Evolutionary conservation across 2,113 vertebrate genomes (phyloP), one percentile per base, ranked within the genome.

Genomic region (Neotragus pygmaeus): DNA sequence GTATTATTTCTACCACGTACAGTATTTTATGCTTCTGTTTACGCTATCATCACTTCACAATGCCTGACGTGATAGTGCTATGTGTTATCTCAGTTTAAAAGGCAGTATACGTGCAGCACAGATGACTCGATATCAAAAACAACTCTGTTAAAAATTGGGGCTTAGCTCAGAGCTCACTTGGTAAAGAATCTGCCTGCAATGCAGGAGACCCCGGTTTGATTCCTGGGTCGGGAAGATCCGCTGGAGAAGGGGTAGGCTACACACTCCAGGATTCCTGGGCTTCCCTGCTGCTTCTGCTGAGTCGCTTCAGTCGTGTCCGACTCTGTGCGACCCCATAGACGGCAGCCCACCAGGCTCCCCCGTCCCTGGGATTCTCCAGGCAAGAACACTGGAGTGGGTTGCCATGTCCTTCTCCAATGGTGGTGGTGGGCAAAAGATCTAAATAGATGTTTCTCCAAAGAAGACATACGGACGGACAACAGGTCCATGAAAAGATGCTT

Each of bases 61-160:
- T 1, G 39, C 28, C 73, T 77, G 4, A 3, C 3, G 0, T 70
- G n/a, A 39, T 3, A 23, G 5, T 6, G 5, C 66, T 6, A 3
- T 21, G 66, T 3, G 66, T 39, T 2, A 70, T 1, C 19, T 27
- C 53, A 2, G 9, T 7, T 58, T 47, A 75, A 85, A 73, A n/a
- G 82, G 23, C 25, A 49, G 12, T 4, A 3, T 60, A 33, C 25
- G 17, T 13, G 23, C 23, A 16, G 25, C 2, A 3, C 39, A 15
- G 12, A 45, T 7, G 6, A 28, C 13, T 45, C 39, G 14, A 4
- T 15, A 45, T 28, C 12, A 27, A 15, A 28, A 4, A 8, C 36
- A 43, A 14, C 70, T 7, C 36, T 75, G 16, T 21, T 39, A 39
- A 70, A 70, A 12, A 36, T 3, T 13, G 36, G 36, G 36, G 36